phyloP scores from a whole-genome alignment of 2,888 invertebrate species.

The Fragum sueziense region DNA sequence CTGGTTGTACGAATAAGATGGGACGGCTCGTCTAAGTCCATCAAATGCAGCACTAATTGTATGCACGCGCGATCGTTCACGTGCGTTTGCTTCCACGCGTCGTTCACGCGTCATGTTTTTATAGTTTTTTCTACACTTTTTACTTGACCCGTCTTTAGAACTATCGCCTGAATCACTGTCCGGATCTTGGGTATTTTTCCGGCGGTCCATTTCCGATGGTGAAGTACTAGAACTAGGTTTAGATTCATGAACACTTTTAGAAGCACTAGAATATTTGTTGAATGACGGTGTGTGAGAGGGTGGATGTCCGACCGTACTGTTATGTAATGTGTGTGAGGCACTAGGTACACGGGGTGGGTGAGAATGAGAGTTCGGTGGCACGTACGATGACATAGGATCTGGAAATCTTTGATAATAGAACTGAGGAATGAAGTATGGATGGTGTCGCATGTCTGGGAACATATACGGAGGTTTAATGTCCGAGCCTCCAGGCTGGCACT shows the following conservation, averaged over 20 bases:
- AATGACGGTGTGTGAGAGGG: neutral
- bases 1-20: conserved; percentile 95
- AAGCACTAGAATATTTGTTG: neutral
- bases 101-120: conserved; percentile 97
- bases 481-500: conserved; percentile 31
- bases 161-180: conserved; percentile 52
- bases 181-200: neutral
- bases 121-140: conserved; percentile 86
- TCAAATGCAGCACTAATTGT: conserved; percentile 98
- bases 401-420: conserved; percentile 62
- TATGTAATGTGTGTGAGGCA: neutral
- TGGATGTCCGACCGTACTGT: neutral
- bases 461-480: conserved; percentile 57
- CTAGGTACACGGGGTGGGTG: neutral
- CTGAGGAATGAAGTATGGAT: conserved; percentile 64
- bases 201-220: neutral
- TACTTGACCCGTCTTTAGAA: conserved; percentile 46
- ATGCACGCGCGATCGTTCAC: conserved; percentile 95
- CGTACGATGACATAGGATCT: conserved; percentile 21
- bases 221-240: neutral
- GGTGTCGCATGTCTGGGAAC: conserved; percentile 63
- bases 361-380: neutral
- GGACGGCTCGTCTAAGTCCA: conserved; percentile 91
- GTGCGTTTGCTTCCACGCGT: conserved; percentile 96
- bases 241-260: neutral